These are phyloP conservation scores for Alca torda DNA, from an alignment of 2,797 vertebrate species.

Conservation along the genomic window DNA sequence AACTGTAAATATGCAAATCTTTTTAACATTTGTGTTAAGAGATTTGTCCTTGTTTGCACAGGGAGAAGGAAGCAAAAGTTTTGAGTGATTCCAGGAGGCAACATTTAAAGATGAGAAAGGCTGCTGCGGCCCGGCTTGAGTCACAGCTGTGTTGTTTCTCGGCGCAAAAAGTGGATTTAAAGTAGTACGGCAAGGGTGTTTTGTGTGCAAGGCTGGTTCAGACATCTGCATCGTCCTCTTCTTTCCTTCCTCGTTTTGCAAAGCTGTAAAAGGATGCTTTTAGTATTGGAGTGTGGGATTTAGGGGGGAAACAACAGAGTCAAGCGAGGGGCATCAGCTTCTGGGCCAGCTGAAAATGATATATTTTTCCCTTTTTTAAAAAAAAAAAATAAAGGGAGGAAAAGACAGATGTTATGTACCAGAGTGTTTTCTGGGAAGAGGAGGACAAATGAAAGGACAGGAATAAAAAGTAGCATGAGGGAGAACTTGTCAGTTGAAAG, in stretches of 20 bases:
- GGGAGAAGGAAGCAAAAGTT: neutral
- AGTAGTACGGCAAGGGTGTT: neutral
- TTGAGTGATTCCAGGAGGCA: neutral
- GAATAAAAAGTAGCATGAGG: neutral
- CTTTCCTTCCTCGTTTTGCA: neutral
- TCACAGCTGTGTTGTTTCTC: neutral
- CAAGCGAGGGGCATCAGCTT: neutral
- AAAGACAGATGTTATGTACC: neutral
- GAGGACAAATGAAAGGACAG: constrained; percentile 14
- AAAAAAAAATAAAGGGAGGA: neutral
- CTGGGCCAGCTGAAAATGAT: neutral
- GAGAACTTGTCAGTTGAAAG: neutral
- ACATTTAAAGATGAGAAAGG: neutral
- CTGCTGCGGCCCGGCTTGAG: neutral
- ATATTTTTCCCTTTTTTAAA: neutral
- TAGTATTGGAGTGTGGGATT: neutral
- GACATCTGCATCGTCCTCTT: neutral
- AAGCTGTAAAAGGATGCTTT: neutral
- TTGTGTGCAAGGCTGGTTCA: neutral
- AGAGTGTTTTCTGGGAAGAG: constrained; percentile 13
- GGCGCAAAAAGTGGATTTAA: neutral
- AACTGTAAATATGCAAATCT: neutral
- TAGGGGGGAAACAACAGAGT: neutral
- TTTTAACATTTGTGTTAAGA: neutral
- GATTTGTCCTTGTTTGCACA: neutral